A percentile compares a stretch with the other conserved stretches of the same genome.
Conservation (phyloP, 2,888 invertebrate species). For the Mythimna pallens region DNA sequence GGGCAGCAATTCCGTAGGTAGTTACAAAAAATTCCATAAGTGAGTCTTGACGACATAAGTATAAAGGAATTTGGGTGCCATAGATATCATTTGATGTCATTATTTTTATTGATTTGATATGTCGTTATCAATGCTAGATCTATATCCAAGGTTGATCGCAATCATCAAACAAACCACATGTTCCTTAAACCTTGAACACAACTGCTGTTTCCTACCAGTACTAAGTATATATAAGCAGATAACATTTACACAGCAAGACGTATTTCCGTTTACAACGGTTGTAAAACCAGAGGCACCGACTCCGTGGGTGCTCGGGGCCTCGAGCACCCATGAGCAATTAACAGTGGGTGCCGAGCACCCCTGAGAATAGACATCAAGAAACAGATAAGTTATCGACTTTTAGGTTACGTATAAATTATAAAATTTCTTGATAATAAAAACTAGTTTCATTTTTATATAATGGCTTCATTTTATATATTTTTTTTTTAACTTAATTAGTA, state of each 20-base stretch:
- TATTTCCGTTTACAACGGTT: neutral
- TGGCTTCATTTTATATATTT: too few relatives aligned
- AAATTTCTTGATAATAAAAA: too few relatives aligned
- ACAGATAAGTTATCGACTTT: too few relatives aligned
- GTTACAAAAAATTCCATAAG: neutral
- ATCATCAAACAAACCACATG: conserved; percentile 40
- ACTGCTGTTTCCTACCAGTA: conserved; percentile 15
- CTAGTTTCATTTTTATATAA: too few relatives aligned
- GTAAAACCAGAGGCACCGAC: too few relatives aligned
- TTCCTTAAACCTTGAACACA: conserved; percentile 33
- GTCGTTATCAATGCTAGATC: conserved; percentile 31
- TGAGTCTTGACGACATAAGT: neutral
- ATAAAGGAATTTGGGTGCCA: conserved; percentile 4
- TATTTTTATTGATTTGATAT: conserved; percentile 27
- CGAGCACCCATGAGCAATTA: too few relatives aligned
- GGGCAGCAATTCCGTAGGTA: neutral
- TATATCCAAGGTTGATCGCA: conserved; percentile 33
- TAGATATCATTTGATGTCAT: conserved; percentile 16
- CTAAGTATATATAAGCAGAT: conserved; percentile 9
- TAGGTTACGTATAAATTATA: too few relatives aligned
- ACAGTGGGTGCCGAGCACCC: too few relatives aligned
- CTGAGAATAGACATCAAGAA: too few relatives aligned
- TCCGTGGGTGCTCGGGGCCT: too few relatives aligned
- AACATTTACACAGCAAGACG: neutral
- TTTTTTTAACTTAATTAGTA: too few relatives aligned